Evolutionary conservation across 1,140 invertebrate genomes (phyloP).

Genomic region (Battus philenor): DNA sequence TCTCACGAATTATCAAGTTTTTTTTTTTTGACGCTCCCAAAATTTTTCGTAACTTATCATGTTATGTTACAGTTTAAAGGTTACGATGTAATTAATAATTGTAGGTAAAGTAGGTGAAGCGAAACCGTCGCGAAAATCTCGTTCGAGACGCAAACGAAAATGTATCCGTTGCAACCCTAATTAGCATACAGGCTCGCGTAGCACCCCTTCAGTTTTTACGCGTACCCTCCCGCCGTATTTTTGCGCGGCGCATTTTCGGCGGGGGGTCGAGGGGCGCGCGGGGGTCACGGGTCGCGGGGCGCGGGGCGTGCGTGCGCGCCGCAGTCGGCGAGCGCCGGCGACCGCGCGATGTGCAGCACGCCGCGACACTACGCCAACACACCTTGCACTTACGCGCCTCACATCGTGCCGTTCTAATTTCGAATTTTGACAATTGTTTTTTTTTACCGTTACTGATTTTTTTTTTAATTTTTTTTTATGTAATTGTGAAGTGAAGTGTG

Average conservation of each 20-base stretch:
- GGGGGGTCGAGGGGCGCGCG: conserved; percentile 21
- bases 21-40: too few relatives aligned
- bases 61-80: too few relatives aligned
- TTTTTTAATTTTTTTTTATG: conserved; percentile 17
- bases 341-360: conserved; percentile 52
- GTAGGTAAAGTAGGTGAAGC: neutral
- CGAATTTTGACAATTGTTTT: conserved; percentile 18
- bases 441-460: conserved; percentile 7
- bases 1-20: too few relatives aligned
- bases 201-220: conserved; percentile 69
- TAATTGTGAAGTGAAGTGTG: conserved; percentile 48
- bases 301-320: conserved; percentile 53
- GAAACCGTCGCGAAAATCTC: neutral
- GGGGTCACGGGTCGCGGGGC: conserved; percentile 21
- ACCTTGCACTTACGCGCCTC: conserved; percentile 31
- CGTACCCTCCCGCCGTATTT: conserved; percentile 56
- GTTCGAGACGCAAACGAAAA: neutral
- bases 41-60: too few relatives aligned
- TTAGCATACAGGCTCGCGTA: conserved; percentile 60
- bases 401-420: conserved; percentile 19
- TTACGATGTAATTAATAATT: too few relatives aligned
- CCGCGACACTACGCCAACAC: conserved; percentile 18
- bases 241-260: conserved; percentile 46
- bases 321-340: conserved; percentile 66
- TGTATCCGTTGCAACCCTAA: conserved; percentile 15